Percentiles rank a stretch among this genome's conserved stretches.
Evolutionary conservation across 2,113 vertebrate genomes (phyloP).

Genomic region (Cavia porcellus): DNA sequence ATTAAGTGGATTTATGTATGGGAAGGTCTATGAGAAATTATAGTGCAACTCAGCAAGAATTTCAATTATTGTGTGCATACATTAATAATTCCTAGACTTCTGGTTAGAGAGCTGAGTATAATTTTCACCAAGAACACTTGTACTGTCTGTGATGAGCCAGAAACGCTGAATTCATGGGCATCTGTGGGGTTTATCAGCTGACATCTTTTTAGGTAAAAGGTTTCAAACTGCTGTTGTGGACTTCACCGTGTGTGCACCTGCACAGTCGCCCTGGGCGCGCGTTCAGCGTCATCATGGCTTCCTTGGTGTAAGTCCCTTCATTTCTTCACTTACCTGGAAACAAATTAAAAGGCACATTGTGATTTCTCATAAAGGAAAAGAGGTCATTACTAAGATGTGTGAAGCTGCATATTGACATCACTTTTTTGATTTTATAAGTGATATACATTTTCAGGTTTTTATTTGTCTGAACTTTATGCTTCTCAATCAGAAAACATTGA

Average conservation of each 20-base stretch:
- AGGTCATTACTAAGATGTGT: neutral
- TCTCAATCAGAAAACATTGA: neutral
- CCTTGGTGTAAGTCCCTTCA: neutral
- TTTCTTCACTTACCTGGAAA: constrained; percentile 1
- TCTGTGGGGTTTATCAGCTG: neutral
- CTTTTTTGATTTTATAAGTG: neutral
- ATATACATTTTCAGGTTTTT: constrained; percentile 38
- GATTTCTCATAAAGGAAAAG: neutral
- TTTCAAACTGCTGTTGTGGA: neutral
- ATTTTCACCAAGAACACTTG: neutral
- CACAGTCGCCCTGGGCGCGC: neutral
- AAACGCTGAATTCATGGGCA: neutral
- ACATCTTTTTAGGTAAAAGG: neutral
- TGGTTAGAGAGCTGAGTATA: neutral
- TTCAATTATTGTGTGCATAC: neutral
- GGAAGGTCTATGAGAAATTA: constrained; percentile 21
- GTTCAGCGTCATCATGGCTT: neutral
- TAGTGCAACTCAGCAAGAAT: neutral
- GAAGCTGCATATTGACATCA: neutral
- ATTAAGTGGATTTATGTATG: neutral
- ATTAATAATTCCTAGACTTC: neutral
- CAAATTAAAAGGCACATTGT: neutral
- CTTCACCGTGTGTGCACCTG: fast-evolving
- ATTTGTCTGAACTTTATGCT: neutral
- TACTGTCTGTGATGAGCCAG: neutral